Evolutionary conservation across 2,888 invertebrate species (phyloP).

Genomic region (Acronicta psi): DNA sequence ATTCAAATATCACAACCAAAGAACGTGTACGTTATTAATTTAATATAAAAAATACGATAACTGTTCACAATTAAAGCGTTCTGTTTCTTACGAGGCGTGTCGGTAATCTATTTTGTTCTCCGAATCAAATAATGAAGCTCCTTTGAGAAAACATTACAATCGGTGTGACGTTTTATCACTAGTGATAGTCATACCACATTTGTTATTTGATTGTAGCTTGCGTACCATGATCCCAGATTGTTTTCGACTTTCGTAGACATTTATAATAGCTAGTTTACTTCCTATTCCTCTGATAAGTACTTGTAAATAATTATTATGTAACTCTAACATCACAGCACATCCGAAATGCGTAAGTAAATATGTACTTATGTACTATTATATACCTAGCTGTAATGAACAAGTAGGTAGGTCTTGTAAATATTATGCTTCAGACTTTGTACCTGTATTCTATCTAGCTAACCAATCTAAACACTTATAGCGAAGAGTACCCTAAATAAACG

Average conservation of each 20-base stretch:
- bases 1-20: constrained; percentile 54
- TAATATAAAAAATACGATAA: constrained; percentile 58
- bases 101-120: constrained; percentile 61
- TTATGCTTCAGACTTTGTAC: too few relatives aligned
- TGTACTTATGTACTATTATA: too few relatives aligned
- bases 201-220: constrained; percentile 46
- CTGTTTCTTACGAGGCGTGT: constrained; percentile 67
- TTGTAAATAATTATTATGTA: background rate
- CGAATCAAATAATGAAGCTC: constrained; percentile 60
- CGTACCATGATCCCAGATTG: constrained; percentile 16
- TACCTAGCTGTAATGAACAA: too few relatives aligned
- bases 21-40: constrained; percentile 43
- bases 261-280: constrained; percentile 9
- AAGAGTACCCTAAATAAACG: too few relatives aligned
- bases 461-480: too few relatives aligned
- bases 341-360: too few relatives aligned
- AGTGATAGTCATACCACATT: constrained; percentile 63
- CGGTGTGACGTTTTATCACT: constrained; percentile 67
- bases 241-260: constrained; percentile 30
- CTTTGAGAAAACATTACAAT: constrained; percentile 72
- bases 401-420: too few relatives aligned
- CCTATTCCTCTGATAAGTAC: background rate
- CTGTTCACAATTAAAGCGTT: constrained; percentile 59
- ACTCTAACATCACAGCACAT: background rate
- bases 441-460: too few relatives aligned